Conservation (phyloP, 2,888 invertebrate species). For the Ceramica pisi region DNA sequence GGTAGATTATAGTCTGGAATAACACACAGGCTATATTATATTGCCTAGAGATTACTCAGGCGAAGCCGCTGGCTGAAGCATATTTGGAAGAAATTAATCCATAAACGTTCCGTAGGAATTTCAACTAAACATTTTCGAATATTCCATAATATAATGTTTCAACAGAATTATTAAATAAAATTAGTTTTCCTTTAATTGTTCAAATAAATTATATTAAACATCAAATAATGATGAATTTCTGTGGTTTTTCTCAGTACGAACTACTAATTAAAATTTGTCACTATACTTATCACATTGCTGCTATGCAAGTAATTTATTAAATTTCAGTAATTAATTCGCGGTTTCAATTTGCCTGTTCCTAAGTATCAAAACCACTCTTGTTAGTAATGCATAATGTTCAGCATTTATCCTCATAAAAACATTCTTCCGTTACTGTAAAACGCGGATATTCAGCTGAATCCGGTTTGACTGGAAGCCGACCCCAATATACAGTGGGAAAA, state of each 20-base stretch:
- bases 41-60: too few relatives aligned
- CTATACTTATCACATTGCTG: background rate
- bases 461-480: too few relatives aligned
- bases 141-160: background rate
- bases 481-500: too few relatives aligned
- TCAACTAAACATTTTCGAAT: background rate
- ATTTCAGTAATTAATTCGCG: slow-evolving; percentile 10
- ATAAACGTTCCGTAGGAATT: background rate
- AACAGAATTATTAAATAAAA: background rate
- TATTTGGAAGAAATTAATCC: too few relatives aligned
- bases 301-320: background rate
- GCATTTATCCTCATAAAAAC: too few relatives aligned
- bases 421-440: too few relatives aligned
- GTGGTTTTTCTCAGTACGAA: background rate
- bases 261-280: background rate
- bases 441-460: too few relatives aligned
- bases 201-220: background rate
- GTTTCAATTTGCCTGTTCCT: background rate
- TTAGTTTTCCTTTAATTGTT: background rate
- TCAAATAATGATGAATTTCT: background rate
- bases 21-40: too few relatives aligned
- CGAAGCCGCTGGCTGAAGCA: too few relatives aligned
- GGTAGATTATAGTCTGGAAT: too few relatives aligned
- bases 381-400: background rate
- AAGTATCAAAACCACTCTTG: background rate